phyloP scores from a whole-genome alignment of 2,797 vertebrate genomes.

The Rhincodon typus region DNA sequence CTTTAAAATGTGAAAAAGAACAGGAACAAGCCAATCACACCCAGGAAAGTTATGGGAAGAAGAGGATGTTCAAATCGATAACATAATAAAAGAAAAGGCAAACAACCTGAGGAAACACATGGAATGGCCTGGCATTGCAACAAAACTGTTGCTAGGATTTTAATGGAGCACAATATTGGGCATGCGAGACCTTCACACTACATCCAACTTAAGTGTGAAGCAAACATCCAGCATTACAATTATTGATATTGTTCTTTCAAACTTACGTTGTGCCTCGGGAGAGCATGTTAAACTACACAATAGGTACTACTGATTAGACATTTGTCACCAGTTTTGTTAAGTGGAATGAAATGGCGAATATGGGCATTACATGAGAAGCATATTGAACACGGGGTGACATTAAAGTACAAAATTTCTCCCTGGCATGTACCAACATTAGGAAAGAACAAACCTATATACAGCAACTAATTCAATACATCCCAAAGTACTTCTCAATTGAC shows the following conservation, averaged over 20 bases:
- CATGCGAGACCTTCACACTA: background rate
- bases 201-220: conserved; percentile 23
- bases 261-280: background rate
- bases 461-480: background rate
- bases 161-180: background rate
- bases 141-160: conserved; percentile 17
- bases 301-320: background rate
- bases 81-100: background rate
- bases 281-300: background rate
- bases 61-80: background rate
- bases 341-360: background rate
- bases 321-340: background rate
- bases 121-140: background rate
- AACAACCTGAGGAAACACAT: background rate
- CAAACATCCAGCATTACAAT: conserved; percentile 1
- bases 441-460: background rate
- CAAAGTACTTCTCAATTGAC: background rate
- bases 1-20: conserved; percentile 14
- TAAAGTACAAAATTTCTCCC: background rate
- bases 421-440: background rate
- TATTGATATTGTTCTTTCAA: background rate
- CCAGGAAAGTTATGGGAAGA: conserved; percentile 15
- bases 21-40: background rate
- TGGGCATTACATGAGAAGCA: background rate
- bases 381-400: background rate